Conservation (phyloP, 2,797 vertebrate genomes). For the Craterocephalus amniculus region DNA sequence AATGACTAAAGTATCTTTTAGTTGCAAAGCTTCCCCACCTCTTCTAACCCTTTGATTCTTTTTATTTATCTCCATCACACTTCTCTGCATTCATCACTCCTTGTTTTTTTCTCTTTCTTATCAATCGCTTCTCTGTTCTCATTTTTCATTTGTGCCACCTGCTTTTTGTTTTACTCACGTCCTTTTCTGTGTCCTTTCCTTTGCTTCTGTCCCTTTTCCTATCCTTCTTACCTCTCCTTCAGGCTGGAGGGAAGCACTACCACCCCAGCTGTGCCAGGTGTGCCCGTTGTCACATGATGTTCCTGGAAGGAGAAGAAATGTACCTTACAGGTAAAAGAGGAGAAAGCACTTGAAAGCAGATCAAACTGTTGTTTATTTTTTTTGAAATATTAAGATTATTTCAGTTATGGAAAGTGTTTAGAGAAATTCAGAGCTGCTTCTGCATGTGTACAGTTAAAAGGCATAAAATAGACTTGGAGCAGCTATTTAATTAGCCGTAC, state of each 20-base stretch:
- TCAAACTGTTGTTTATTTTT: not conserved
- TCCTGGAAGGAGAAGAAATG: slow-evolving; percentile 96
- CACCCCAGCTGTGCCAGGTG: slow-evolving; percentile 94
- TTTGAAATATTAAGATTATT: not conserved
- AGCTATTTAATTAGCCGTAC: slow-evolving; percentile 51
- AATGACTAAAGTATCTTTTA: slow-evolving; percentile 47
- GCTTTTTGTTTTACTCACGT: slow-evolving; percentile 5
- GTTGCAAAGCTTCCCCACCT: slow-evolving; percentile 34
- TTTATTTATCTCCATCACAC: slow-evolving; percentile 9
- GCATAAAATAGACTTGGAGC: slow-evolving; percentile 44
- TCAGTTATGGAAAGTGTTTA: slow-evolving; percentile 3
- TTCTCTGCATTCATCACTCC: slow-evolving; percentile 17
- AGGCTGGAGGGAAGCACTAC: slow-evolving; percentile 97
- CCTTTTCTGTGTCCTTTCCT: not conserved
- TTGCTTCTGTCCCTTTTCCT: not conserved
- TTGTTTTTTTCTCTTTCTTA: slow-evolving; percentile 36
- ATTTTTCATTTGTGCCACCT: slow-evolving; percentile 22
- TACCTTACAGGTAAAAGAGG: slow-evolving; percentile 91
- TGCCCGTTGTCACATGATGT: slow-evolving; percentile 95
- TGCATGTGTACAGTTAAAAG: slow-evolving; percentile 17
- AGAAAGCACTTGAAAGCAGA: not conserved
- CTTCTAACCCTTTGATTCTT: slow-evolving; percentile 16
- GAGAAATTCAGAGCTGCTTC: not conserved
- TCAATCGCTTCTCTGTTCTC: slow-evolving; percentile 28
- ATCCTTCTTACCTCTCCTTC: not conserved